Percentiles rank a stretch among this genome's conserved stretches.
These are phyloP conservation scores for Dicycla oo DNA, from an alignment of 2,888 invertebrate genomes.

Conservation along the genomic window DNA sequence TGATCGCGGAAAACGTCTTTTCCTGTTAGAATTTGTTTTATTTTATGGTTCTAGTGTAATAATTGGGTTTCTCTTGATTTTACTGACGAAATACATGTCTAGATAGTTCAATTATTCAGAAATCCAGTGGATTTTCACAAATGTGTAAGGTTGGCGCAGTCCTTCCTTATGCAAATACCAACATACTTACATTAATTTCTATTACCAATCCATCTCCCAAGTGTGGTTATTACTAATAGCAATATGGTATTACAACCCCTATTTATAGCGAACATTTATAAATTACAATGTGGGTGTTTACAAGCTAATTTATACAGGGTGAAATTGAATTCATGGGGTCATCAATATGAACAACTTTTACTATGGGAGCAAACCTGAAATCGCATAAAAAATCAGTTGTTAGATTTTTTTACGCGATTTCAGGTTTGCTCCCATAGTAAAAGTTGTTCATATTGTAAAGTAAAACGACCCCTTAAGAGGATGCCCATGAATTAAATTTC, in stretches of 20 bases:
- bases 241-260: neutral
- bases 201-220: too few species aligned
- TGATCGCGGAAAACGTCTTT: constrained; percentile 51
- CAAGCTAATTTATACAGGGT: neutral
- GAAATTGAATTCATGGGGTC: too few species aligned
- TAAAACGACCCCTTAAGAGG: too few species aligned
- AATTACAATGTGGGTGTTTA: neutral
- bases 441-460: too few species aligned
- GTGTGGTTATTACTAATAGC: too few species aligned
- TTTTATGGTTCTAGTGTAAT: constrained; percentile 9
- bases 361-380: too few species aligned
- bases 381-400: too few species aligned
- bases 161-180: neutral
- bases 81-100: neutral
- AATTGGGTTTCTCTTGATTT: constrained; percentile 15
- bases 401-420: too few species aligned
- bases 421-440: too few species aligned
- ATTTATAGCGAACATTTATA: neutral
- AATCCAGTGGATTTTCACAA: neutral
- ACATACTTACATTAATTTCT: neutral
- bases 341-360: too few species aligned
- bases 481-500: too few species aligned
- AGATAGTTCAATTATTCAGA: neutral
- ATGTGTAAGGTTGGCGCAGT: neutral
- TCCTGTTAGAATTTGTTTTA: constrained; percentile 24